Percentiles rank a stretch among this genome's conserved stretches.
Evolutionary conservation across 2,888 invertebrate species (phyloP).

Genomic region (Stegophylla sp.): DNA sequence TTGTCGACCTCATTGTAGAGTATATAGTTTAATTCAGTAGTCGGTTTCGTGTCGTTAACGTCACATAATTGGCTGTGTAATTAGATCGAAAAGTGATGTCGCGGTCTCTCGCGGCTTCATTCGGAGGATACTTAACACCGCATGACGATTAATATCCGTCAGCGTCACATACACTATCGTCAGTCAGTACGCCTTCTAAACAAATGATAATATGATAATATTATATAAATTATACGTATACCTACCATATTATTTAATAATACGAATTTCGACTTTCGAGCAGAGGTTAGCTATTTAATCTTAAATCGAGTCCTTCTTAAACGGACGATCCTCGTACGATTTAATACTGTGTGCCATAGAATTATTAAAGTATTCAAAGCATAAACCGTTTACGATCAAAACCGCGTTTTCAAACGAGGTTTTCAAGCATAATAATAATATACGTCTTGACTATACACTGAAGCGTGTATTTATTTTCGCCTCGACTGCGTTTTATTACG

Average conservation of each 20-base stretch:
- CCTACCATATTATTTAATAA: no score
- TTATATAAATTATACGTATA: no score
- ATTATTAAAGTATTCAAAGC: not conserved
- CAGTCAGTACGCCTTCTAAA: not conserved
- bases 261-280: not conserved
- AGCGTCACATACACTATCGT: not conserved
- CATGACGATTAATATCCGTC: slow-evolving; percentile 39
- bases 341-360: not conserved
- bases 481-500: not conserved
- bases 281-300: slow-evolving; percentile 29
- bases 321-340: not conserved
- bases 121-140: not conserved
- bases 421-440: no score
- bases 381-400: not conserved
- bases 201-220: not conserved
- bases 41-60: slow-evolving; percentile 32
- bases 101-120: not conserved
- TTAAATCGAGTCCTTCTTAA: no score
- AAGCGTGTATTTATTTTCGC: not conserved
- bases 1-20: not conserved
- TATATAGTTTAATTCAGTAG: not conserved
- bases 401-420: no score
- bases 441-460: no score
- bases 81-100: not conserved
- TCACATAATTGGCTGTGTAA: slow-evolving; percentile 12